Evolutionary conservation across 2,888 invertebrate species (phyloP), one percentile per base, ranked within the genome.

Genomic region (Agapetus fuscipes): DNA sequence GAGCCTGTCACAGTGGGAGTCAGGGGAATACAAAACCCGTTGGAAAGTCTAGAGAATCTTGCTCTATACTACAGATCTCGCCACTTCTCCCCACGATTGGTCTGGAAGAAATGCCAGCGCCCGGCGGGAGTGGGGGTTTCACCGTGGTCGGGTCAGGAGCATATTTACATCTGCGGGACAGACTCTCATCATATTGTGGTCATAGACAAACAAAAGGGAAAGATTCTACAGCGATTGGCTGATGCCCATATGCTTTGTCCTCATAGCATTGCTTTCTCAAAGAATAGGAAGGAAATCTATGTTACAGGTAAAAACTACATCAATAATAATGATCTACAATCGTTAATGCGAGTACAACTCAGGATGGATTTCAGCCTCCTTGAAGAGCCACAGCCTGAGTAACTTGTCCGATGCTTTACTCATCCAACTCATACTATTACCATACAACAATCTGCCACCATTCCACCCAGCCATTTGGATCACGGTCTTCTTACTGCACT

Each of bases 91-190:
- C 72, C 76, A 0, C 74, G 72, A 50, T 62, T 71, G 47, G 56
- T 71, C 15, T 71, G 74, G 73, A 63, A 66, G 26, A 69, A 74
- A 56, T 66, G 71, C 29, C 69, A 74, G 1, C 65, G 83, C 50
- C 84, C 84, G 0, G 71, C 78, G 14, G 84, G 84, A 1, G 61
- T 86, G 0, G 76, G 74, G 1, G 61, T 79, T 9, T 70, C 80
- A 20, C 77, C 77, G 0, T 79, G 78, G 70, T 66, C 65, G 46
- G 72, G 74, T 35, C 67, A 74, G 32, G 43, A 43, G 9, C 28
- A 43, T 31, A 57, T 71, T 0, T 71, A 73, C 52, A 68, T 84
- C 30, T 80, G 78, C 49, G 76, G 81, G 2, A 76, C 81, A 48
- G 82, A 82, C 50, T 76, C 76, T 30, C 78, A 78, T 29, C 67